Base-by-base conservation (phyloP, 2,888 invertebrate species). In the Notocelia uddmanniana region DNA sequence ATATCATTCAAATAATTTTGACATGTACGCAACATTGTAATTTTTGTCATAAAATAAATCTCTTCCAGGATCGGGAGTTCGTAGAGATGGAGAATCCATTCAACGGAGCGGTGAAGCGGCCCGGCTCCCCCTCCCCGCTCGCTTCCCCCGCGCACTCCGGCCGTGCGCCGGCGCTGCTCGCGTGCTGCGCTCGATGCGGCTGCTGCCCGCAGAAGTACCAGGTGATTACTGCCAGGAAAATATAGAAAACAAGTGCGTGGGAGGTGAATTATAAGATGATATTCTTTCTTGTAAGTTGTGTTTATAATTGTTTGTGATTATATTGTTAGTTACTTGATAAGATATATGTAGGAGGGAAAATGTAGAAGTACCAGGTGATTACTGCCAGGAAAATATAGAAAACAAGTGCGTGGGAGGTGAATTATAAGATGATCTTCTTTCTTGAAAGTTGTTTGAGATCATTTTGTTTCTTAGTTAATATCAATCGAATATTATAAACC, bases 81-180 rank as follows among this genome's bases (percentile, higher is more conserved):
- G 97, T 98, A 79, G 99, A 99, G 94, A 95, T 98, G 95, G 99
- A 99, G 89, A 97, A 97, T 85, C 97, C 98, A 23, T 98, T 96
- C 94, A 99, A 98, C 91, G 98, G 98, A 19, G 98, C 98, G 79
- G 98, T 97, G 64, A 98, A 98, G 92, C 95, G 98, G 86, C 98
- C 98, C 0, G 97, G 97, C 13, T 97, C 97, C 60, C 97, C 97
- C 58, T 97, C 97, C 55, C 97, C 98, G 21, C 93, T 97, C 86
- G 97, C 97, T 73, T 97, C 97, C 83, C 97, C 97, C 63, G 97
- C 97, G 76, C 97, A 97, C 92, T 97, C 97, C 67, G 96, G 97
- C 64, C 96, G 96, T 74, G 96, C 96, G 81, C 92, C 93, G 85
- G 96, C 87, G 76, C 92, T 97, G 85, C 97, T 97, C 81, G 97